Conservation (phyloP, 2,113 vertebrate genomes). For the Sakesphorus luctuosus region DNA sequence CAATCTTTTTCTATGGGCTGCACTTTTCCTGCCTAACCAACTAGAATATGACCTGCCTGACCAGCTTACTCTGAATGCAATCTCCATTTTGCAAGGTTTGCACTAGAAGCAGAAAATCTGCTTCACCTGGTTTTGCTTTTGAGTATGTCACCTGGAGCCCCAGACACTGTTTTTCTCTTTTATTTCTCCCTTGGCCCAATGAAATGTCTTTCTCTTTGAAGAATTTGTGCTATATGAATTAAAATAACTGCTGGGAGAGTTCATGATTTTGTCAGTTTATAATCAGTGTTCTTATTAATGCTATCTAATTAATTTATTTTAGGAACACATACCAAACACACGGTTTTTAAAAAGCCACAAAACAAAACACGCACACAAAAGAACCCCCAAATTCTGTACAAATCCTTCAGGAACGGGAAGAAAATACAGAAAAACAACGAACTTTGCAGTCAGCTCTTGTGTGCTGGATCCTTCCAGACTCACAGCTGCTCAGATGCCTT, state of each 20-base stretch:
- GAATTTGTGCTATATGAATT: not conserved
- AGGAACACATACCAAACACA: not conserved
- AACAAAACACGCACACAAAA: rapidly evolving
- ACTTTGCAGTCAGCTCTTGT: constrained; percentile 28
- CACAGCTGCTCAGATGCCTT: constrained; percentile 47
- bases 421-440: not conserved
- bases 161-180: not conserved
- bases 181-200: not conserved
- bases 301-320: not conserved
- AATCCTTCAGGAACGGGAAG: not conserved
- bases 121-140: not conserved
- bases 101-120: not conserved
- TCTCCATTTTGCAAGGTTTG: not conserved
- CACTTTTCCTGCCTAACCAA: not conserved
- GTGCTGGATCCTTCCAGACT: constrained; percentile 57
- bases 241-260: not conserved
- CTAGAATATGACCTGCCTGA: too few relatives aligned
- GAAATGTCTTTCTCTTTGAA: not conserved
- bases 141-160: not conserved
- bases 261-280: not conserved
- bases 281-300: not conserved
- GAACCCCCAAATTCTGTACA: not conserved
- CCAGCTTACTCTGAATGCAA: not conserved
- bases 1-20: not conserved
- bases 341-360: not conserved